Percentiles rank a stretch among this genome's conserved stretches.
Evolutionary conservation across 2,797 vertebrate species (phyloP).

Genomic region (Lophotriccus pileatus): DNA sequence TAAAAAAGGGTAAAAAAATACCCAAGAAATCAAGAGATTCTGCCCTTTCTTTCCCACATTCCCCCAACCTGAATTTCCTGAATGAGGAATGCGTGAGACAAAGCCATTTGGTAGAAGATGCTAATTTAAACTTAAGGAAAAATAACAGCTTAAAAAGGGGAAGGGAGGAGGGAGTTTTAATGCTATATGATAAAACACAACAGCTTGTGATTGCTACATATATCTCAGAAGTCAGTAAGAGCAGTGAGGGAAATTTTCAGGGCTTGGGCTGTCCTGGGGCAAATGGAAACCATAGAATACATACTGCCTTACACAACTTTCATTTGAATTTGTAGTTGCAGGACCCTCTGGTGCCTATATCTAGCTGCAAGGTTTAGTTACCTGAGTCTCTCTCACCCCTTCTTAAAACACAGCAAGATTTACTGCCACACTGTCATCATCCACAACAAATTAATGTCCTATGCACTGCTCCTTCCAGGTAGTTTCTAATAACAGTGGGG

Average conservation of each 20-base stretch:
- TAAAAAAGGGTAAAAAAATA: not conserved
- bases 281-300: not conserved
- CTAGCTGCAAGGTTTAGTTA: not conserved
- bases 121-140: slow-evolving; percentile 58
- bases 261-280: not conserved
- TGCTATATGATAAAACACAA: not conserved
- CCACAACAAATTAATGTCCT: not conserved
- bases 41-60: not conserved
- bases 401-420: not conserved
- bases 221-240: not conserved
- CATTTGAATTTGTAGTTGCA: not conserved
- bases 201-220: not conserved
- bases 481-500: not conserved
- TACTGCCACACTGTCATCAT: not conserved
- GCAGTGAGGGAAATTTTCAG: not conserved
- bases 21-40: not conserved
- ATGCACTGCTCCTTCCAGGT: not conserved
- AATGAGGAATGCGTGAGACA: slow-evolving; percentile 32
- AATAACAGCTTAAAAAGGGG: slow-evolving; percentile 36
- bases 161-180: slow-evolving; percentile 19
- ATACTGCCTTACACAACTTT: not conserved
- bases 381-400: not conserved
- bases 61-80: slow-evolving; percentile 27
- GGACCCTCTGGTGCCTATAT: not conserved
- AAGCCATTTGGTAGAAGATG: slow-evolving; percentile 41